These are phyloP conservation scores for Melanophora roralis DNA, from an alignment of 2,888 invertebrate genomes.

Conservation along the genomic window DNA sequence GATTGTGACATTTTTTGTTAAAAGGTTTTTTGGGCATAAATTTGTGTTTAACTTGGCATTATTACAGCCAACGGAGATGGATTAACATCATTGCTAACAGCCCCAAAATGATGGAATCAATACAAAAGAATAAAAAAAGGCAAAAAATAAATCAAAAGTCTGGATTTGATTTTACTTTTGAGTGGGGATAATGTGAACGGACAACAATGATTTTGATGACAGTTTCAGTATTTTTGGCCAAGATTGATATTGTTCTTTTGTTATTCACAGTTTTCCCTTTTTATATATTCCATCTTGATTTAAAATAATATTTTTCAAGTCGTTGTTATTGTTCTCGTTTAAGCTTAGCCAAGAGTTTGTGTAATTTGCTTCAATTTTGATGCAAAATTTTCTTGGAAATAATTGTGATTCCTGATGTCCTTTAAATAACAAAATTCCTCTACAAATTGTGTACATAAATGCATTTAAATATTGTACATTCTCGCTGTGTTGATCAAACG, in stretches of 20 bases:
- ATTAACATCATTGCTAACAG: conserved; percentile 74
- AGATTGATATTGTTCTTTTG: conserved; percentile 59
- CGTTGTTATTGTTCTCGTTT: conserved; percentile 2
- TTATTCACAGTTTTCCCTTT: conserved; percentile 15
- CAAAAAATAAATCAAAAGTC: conserved; percentile 8
- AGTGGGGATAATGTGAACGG: conserved; percentile 72
- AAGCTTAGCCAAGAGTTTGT: conserved; percentile 37
- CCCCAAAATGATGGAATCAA: conserved; percentile 40
- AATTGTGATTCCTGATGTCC: conserved; percentile 74
- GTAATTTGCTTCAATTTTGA: conserved; percentile 54
- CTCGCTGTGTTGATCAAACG: conserved; percentile 5
- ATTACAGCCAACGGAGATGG: conserved; percentile 70
- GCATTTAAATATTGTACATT: conserved; percentile 64
- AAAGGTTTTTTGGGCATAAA: conserved; percentile 59
- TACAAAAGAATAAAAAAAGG: not conserved
- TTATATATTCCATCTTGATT: conserved; percentile 32
- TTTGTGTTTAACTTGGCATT: conserved; percentile 63
- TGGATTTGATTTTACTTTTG: conserved; percentile 52
- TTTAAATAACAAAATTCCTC: conserved; percentile 73
- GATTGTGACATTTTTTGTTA: conserved; percentile 60
- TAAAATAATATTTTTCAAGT: conserved; percentile 24
- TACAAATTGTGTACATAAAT: conserved; percentile 72
- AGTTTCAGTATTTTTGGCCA: conserved; percentile 59
- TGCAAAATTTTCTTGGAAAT: conserved; percentile 72
- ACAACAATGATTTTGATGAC: conserved; percentile 70